Conservation (phyloP, 2,113 vertebrate genomes). For the Podarcis cretensis region DNA sequence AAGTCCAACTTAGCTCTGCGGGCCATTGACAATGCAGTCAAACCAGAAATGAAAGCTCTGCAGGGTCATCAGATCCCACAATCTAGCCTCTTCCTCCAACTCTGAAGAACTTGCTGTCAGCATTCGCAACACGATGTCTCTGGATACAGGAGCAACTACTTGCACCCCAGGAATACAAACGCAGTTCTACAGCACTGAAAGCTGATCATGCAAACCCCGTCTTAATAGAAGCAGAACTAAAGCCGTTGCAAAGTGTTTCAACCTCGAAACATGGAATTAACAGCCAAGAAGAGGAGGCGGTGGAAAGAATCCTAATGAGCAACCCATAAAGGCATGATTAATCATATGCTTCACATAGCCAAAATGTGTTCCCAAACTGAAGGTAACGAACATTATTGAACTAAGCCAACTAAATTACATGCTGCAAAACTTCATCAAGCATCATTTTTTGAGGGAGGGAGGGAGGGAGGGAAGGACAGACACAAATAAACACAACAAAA, state of each 20-base stretch:
- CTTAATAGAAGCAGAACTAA: background rate
- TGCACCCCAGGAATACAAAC: background rate
- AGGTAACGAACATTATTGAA: background rate
- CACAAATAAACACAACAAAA: background rate
- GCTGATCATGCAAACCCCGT: background rate
- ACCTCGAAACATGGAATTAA: background rate
- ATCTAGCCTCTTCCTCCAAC: background rate
- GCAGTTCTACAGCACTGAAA: background rate
- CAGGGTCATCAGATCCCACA: background rate
- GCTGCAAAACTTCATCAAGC: background rate
- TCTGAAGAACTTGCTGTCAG: too few relatives aligned
- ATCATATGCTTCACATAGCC: background rate
- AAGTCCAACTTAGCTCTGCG: background rate
- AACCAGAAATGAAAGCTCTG: background rate
- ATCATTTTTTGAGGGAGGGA: background rate
- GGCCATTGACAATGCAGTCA: too few relatives aligned
- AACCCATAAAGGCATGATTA: background rate
- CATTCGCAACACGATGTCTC: background rate
- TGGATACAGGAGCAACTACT: too few relatives aligned
- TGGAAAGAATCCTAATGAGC: background rate
- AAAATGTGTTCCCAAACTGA: background rate
- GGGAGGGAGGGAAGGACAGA: too few relatives aligned
- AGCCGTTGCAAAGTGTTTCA: background rate
- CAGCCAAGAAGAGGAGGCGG: background rate
- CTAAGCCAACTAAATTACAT: background rate